A percentile compares a stretch with the other conserved stretches of the same genome.
These are phyloP conservation scores for Encarsia formosa DNA, from an alignment of 2,888 invertebrate genomes.

Conservation along the genomic window DNA sequence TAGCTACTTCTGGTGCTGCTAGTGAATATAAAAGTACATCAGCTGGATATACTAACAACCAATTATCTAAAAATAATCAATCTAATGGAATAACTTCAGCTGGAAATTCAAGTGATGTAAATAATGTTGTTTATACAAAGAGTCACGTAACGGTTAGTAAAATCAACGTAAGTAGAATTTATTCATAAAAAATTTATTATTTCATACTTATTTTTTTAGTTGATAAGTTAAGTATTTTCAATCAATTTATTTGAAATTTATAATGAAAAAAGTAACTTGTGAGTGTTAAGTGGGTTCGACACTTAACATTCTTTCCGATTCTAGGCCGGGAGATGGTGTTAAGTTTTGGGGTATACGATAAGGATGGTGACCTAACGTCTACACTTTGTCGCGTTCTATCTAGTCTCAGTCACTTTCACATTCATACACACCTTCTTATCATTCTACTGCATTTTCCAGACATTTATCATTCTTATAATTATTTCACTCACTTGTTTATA, in stretches of 20 bases:
- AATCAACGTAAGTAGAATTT: conserved; percentile 51
- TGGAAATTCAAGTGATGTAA: conserved; percentile 64
- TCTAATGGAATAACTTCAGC: conserved; percentile 43
- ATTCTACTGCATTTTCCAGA: neutral
- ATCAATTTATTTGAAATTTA: no score
- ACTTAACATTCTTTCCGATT: no score
- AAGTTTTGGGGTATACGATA: no score
- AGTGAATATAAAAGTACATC: conserved; percentile 46
- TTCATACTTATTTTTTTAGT: no score
- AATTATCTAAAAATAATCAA: conserved; percentile 48
- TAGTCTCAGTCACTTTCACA: no score
- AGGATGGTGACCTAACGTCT: no score
- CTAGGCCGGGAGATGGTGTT: no score
- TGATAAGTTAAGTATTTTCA: no score
- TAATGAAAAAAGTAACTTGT: no score
- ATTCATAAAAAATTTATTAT: neutral
- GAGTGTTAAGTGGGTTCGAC: no score
- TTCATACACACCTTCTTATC: no score
- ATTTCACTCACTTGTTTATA: neutral
- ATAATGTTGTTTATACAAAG: conserved; percentile 81
- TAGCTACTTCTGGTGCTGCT: conserved; percentile 45
- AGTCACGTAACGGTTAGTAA: conserved; percentile 83
- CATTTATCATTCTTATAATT: neutral
- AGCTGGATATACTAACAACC: conserved; percentile 47
- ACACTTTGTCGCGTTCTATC: no score